phyloP scores from a whole-genome alignment of 2,797 vertebrate genomes.

The Synanceia verrucosa region DNA sequence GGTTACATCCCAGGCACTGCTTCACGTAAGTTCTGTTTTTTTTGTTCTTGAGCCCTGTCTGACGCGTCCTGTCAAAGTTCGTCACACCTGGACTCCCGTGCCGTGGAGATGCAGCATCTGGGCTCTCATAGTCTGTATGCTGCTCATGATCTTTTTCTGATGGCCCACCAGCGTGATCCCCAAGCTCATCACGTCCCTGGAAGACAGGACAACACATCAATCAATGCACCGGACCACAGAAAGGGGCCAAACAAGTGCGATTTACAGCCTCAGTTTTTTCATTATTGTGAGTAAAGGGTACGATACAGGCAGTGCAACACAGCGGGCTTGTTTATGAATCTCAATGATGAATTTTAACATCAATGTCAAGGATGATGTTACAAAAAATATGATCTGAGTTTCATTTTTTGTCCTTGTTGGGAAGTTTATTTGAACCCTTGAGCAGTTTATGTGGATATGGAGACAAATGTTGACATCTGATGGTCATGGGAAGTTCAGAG shows the following conservation, averaged over 20 bases:
- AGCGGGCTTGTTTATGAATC: constrained; percentile 21
- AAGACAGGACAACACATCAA: constrained; percentile 66
- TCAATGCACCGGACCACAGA: constrained; percentile 47
- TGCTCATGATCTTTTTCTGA: constrained; percentile 99
- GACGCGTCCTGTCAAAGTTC: constrained; percentile 12
- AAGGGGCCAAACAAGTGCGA: constrained; percentile 29
- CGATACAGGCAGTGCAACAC: constrained; percentile 11
- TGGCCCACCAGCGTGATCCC: constrained; percentile 98
- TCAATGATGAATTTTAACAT: constrained; percentile 13
- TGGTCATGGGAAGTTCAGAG: not conserved
- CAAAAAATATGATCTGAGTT: not conserved
- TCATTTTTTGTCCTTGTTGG: not conserved
- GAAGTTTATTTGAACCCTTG: constrained; percentile 6
- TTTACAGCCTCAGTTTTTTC: constrained; percentile 59
- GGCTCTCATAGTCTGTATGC: constrained; percentile 99
- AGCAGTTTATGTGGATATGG: constrained; percentile 9
- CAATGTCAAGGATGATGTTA: constrained; percentile 1
- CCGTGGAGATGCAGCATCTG: constrained; percentile 98
- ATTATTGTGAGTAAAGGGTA: constrained; percentile 51
- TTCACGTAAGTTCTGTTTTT: constrained; percentile 75
- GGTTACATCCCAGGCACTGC: constrained; percentile 76
- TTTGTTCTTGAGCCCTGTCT: constrained; percentile 63
- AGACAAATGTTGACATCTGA: constrained; percentile 30
- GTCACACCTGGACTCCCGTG: constrained; percentile 98
- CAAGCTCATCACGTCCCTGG: constrained; percentile 98